A percentile compares a stretch with the other conserved stretches of the same genome.
Conservation (phyloP, 2,888 invertebrate genomes). For the Laspeyria flexula region DNA sequence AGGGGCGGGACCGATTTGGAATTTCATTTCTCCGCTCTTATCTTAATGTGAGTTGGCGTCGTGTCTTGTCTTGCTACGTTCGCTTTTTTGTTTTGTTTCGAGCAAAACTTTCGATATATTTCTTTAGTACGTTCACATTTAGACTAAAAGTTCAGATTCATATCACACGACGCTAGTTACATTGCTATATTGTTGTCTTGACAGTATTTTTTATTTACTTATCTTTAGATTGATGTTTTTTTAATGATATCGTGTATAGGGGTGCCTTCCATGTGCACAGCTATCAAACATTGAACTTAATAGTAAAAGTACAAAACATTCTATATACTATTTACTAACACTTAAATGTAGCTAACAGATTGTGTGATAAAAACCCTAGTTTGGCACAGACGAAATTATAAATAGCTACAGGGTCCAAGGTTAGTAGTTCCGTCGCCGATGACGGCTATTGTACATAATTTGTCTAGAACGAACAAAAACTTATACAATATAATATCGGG, state of each 20-base stretch:
- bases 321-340: conserved; percentile 27
- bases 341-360: conserved; percentile 44
- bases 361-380: conserved; percentile 43
- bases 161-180: conserved; percentile 9
- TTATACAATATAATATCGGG: conserved; percentile 26
- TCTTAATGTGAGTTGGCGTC: conserved; percentile 62
- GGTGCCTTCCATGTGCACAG: conserved; percentile 13
- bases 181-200: conserved; percentile 5
- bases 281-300: conserved; percentile 28
- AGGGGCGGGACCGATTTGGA: conserved; percentile 59
- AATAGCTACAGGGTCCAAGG: conserved; percentile 39
- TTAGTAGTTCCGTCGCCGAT: conserved; percentile 18
- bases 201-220: background rate
- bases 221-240: conserved; percentile 1
- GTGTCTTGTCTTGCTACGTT: conserved; percentile 43
- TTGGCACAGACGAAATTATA: conserved; percentile 35
- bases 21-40: conserved; percentile 65
- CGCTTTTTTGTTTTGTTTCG: conserved; percentile 50
- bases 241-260: conserved; percentile 15
- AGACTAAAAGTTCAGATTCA: conserved; percentile 24
- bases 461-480: conserved; percentile 33
- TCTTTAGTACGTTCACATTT: conserved; percentile 15
- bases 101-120: conserved; percentile 26
- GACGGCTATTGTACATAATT: conserved; percentile 38
- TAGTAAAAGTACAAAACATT: conserved; percentile 27